Conservation (phyloP, 2,888 invertebrate genomes). For the Drosophila incognita region DNA sequence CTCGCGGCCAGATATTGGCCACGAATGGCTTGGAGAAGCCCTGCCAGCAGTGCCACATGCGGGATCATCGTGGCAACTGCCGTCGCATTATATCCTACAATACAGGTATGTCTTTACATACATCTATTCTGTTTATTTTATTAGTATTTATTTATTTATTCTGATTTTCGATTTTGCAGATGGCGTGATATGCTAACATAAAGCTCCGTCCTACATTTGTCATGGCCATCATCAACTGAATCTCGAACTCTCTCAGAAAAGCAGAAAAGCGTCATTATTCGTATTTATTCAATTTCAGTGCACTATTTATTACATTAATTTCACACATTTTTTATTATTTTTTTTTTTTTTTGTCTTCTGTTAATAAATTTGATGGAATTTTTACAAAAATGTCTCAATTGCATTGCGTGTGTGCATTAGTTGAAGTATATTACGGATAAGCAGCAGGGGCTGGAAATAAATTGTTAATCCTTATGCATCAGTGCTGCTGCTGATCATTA, state of each 20-base stretch:
- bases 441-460: background rate
- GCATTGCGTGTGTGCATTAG: background rate
- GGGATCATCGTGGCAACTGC: slow-evolving; percentile 82
- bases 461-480: background rate
- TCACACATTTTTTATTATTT: background rate
- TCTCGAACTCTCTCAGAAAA: slow-evolving; percentile 52
- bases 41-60: slow-evolving; percentile 81
- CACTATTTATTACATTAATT: slow-evolving; percentile 50
- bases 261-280: slow-evolving; percentile 11
- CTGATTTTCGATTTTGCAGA: slow-evolving; percentile 51
- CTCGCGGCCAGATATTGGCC: slow-evolving; percentile 76
- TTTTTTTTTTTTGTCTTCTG: background rate
- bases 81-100: slow-evolving; percentile 79
- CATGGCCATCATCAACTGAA: slow-evolving; percentile 41
- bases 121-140: background rate
- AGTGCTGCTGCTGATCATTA: background rate
- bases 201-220: background rate
- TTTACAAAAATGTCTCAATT: slow-evolving; percentile 1
- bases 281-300: slow-evolving; percentile 36
- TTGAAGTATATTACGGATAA: background rate
- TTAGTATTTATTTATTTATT: too few species aligned
- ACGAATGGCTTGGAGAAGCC: slow-evolving; percentile 70
- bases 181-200: slow-evolving; percentile 67
- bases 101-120: slow-evolving; percentile 56
- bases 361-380: slow-evolving; percentile 11